A percentile compares a stretch with the other conserved stretches of the same genome.
These are phyloP conservation scores for Gonocerus acuteangulatus DNA, from an alignment of 2,888 invertebrate species.

Conservation along the genomic window DNA sequence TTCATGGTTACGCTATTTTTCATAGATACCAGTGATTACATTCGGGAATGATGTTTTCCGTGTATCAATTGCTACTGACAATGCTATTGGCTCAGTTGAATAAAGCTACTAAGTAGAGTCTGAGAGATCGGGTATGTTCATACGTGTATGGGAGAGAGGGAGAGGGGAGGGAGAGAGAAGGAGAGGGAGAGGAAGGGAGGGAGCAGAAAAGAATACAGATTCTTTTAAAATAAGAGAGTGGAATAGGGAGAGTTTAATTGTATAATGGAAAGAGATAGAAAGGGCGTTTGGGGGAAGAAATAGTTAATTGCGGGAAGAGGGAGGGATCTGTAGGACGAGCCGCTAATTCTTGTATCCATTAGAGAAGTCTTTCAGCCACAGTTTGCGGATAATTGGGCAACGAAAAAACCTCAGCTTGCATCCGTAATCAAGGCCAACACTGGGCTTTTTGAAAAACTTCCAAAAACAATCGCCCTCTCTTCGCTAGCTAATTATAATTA, in stretches of 20 bases:
- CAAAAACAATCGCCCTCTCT: conserved; percentile 33
- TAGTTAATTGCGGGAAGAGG: conserved; percentile 11
- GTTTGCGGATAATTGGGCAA: conserved; percentile 14
- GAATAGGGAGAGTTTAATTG: conserved; percentile 7
- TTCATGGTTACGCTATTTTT: no score
- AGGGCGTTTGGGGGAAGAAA: conserved; percentile 13
- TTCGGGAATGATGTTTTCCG: no score
- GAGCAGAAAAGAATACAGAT: no score
- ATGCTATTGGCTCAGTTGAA: no score
- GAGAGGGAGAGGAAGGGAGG: no score
- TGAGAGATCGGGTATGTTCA: no score
- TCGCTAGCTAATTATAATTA: conserved; percentile 34
- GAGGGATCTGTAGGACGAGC: conserved; percentile 32
- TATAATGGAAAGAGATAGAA: conserved; percentile 21
- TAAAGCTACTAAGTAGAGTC: no score
- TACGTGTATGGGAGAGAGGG: no score
- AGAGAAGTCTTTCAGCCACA: conserved; percentile 26
- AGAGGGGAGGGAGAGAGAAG: no score
- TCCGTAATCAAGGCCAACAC: conserved; percentile 25
- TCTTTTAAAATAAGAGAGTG: no score
- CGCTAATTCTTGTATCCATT: conserved; percentile 37
- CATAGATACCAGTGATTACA: no score
- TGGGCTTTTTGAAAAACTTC: conserved; percentile 35
- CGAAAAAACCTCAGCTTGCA: conserved; percentile 11
- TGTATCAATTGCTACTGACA: no score